phyloP scores from a whole-genome alignment of 2,888 invertebrate species.

The Agapetus fuscipes region DNA sequence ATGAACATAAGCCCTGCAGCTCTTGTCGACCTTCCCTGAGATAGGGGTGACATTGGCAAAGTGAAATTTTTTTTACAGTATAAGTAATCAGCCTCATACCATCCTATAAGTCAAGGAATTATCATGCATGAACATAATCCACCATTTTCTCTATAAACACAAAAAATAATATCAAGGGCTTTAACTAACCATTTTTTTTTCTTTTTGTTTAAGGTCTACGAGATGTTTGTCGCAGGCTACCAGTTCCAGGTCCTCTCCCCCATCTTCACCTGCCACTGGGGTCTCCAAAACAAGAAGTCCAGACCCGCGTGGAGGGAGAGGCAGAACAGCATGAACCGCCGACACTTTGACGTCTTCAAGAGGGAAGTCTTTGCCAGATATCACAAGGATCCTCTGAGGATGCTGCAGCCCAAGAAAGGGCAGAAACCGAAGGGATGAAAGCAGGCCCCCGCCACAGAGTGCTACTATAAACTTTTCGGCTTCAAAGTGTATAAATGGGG shows the following conservation, averaged over 20 bases:
- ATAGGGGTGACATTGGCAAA: no score
- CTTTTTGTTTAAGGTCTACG: slow-evolving; percentile 63
- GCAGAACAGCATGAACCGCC: slow-evolving; percentile 74
- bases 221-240: slow-evolving; percentile 84
- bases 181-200: slow-evolving; percentile 3
- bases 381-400: slow-evolving; percentile 53
- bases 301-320: slow-evolving; percentile 80
- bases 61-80: no score
- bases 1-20: no score
- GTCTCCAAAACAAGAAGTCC: slow-evolving; percentile 67
- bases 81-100: no score
- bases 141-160: no score
- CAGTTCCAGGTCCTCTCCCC: slow-evolving; percentile 81
- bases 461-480: slow-evolving; percentile 19
- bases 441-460: slow-evolving; percentile 18
- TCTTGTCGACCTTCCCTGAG: no score
- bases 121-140: no score
- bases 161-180: no score
- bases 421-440: slow-evolving; percentile 28
- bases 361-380: slow-evolving; percentile 72
- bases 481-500: slow-evolving; percentile 20
- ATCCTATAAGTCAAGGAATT: no score
- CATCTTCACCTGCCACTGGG: slow-evolving; percentile 86
- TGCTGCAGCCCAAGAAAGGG: slow-evolving; percentile 37
- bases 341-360: slow-evolving; percentile 75